Evolutionary conservation across 2,797 vertebrate genomes (phyloP).

Genomic region (Onychomys arenicola): DNA sequence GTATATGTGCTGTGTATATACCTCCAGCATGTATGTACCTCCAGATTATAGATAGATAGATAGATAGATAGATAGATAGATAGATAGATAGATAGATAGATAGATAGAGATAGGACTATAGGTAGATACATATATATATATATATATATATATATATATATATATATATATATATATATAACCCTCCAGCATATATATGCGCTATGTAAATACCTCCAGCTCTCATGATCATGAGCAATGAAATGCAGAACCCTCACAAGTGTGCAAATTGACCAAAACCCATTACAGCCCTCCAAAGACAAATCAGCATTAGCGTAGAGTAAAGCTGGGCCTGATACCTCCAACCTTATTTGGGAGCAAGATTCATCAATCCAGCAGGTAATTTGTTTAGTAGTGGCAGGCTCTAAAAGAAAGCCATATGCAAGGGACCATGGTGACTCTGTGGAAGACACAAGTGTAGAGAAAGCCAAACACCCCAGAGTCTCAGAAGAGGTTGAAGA

Average conservation of each 20-base stretch:
- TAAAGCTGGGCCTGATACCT: not conserved
- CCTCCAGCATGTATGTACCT: not conserved
- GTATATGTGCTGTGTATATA: not conserved
- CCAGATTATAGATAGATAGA: no score
- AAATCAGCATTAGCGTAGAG: not conserved
- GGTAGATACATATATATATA: no score
- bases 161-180: no score
- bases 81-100: no score
- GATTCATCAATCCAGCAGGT: not conserved
- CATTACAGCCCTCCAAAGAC: not conserved
- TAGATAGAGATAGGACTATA: no score
- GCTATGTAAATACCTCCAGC: not conserved
- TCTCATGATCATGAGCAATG: not conserved
- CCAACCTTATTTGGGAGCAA: not conserved
- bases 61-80: no score
- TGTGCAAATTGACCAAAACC: not conserved
- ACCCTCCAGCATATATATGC: no score
- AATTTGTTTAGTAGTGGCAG: slow-evolving; percentile 28
- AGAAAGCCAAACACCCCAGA: not conserved
- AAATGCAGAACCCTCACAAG: not conserved
- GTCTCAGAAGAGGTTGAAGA: not conserved
- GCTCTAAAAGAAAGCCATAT: not conserved
- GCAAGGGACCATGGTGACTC: not conserved
- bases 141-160: no score
- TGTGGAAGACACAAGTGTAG: slow-evolving; percentile 14